These are phyloP conservation scores for Zalophus californianus DNA, from an alignment of 2,797 vertebrate species.

Conservation along the genomic window DNA sequence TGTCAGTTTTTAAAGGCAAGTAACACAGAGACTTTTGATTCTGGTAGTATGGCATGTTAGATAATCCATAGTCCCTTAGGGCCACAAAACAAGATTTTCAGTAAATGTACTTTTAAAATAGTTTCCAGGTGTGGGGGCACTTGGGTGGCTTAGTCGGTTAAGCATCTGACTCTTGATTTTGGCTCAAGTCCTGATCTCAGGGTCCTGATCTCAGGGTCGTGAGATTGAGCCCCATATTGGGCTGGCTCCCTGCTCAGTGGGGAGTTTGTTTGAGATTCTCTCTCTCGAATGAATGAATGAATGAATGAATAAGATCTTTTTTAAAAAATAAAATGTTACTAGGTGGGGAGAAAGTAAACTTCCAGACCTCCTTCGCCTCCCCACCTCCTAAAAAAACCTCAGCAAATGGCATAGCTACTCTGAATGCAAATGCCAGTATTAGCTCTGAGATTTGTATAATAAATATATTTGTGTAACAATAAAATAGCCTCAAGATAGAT, in stretches of 20 bases:
- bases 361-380: neutral
- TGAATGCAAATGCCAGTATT: neutral
- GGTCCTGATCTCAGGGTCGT: no score
- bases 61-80: neutral
- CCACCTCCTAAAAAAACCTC: neutral
- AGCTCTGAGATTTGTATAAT: neutral
- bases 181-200: no score
- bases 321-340: neutral
- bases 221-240: no score
- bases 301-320: neutral
- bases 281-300: neutral
- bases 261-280: no score
- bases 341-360: neutral
- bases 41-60: neutral
- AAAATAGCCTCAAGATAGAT: neutral
- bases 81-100: conserved; percentile 3
- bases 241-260: no score
- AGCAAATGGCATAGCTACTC: neutral
- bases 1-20: neutral
- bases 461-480: neutral
- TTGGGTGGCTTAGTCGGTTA: no score
- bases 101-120: neutral
- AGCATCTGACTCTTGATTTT: no score
- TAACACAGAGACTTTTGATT: neutral
- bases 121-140: neutral